Conservation (phyloP, 2,113 vertebrate species). For the Eptesicus fuscus region DNA sequence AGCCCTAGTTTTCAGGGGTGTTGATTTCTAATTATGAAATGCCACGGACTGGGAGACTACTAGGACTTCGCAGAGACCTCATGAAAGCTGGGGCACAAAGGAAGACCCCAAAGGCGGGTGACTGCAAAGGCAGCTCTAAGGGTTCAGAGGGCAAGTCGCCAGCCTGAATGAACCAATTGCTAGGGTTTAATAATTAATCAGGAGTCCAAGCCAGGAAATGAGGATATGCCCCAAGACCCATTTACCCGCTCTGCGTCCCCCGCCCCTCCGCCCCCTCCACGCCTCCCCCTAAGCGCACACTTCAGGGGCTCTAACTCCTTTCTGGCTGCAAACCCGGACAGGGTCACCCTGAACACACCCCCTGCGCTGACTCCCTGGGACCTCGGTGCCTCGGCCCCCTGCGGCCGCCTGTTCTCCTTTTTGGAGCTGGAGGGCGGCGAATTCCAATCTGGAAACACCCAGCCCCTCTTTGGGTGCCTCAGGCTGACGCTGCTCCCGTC, state of each 20-base stretch:
- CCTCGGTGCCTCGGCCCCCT: background rate
- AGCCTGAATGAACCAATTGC: background rate
- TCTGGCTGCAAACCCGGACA: background rate
- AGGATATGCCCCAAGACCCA: background rate
- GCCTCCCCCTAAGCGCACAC: too few relatives aligned
- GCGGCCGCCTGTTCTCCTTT: background rate
- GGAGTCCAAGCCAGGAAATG: background rate
- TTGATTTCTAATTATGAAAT: constrained; percentile 27
- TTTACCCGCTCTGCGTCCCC: background rate
- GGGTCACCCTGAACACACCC: background rate
- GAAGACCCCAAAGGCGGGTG: background rate
- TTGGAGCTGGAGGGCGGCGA: background rate
- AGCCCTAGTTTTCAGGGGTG: constrained; percentile 5
- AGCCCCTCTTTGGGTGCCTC: background rate
- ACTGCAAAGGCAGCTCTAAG: background rate
- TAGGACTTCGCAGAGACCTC: background rate
- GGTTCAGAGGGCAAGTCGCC: background rate
- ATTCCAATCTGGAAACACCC: background rate
- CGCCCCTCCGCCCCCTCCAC: background rate
- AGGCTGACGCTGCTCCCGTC: background rate
- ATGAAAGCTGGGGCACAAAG: background rate
- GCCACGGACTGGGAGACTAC: background rate
- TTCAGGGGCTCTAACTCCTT: background rate
- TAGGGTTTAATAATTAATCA: constrained; percentile 46
- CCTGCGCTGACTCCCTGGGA: background rate